Evolutionary conservation across 2,888 invertebrate genomes (phyloP), one percentile per base, ranked within the genome.

Genomic region (Meta bourneti): DNA sequence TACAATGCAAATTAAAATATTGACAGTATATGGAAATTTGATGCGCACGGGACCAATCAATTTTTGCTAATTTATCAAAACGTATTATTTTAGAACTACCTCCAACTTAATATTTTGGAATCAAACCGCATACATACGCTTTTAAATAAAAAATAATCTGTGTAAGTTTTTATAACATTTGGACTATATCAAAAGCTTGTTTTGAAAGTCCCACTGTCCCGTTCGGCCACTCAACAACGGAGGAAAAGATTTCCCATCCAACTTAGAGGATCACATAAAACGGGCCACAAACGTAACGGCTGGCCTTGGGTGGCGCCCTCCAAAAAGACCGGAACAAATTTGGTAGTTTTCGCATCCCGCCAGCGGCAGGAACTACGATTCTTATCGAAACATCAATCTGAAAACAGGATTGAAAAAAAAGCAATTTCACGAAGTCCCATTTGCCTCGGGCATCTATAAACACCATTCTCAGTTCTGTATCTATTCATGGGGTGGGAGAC

Each of bases 301-400:
- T 70, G 79, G 16, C 87, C 79, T 87, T 87, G 87, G 79, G 87
- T 77, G 79, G 70, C 51, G 70, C 87, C 75, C 71, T 87, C 78
- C 51, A 54, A n/a, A 87, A 87, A n/a, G 79, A 79, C 79, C 78
- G 87, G 71, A 79, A 87, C 87, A 54, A 71, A 87, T 79, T 79
- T 79, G 87, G 70, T 52, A 72, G 86, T 71, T 87, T 87, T 87
- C 69, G 54, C 69, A 19, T 19, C 85, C 77, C 70, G 85, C 85
- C 85, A 77, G 75, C 77, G 69, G 77, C 49, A 77, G 19, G 11
- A 80, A 52, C 52, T 19, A 71, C 34, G 80, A 61, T 11, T 61
- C 20, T 81, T 88, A 80, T 88, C 81, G 72, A 48, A 69, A 13
- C 54, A 11, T 19, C 54, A 81, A 75, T 75, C 69, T 61, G 71